Evolutionary conservation across 2,888 invertebrate species (phyloP).

Genomic region (Junonia oenone): DNA sequence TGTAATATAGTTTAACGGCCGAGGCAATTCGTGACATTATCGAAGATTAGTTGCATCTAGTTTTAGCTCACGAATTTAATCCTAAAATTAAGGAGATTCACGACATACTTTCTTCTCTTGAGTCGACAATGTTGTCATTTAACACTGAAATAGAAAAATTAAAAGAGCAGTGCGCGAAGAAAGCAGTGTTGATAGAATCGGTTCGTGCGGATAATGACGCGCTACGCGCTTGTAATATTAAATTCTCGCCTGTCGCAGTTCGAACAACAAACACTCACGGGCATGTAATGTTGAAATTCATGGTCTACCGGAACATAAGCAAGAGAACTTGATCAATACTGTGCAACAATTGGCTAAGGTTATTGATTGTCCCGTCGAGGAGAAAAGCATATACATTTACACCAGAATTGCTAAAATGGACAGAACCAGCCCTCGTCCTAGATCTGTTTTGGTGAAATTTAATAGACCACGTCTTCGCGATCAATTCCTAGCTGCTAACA

Average conservation of each 20-base stretch:
- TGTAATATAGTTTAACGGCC: neutral
- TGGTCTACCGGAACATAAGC: neutral
- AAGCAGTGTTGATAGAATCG: too few relatives aligned
- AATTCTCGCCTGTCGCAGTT: neutral
- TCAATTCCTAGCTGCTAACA: neutral
- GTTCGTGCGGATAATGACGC: neutral
- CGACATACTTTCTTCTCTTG: neutral
- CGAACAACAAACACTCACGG: neutral
- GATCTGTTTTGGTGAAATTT: neutral
- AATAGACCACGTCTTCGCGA: neutral
- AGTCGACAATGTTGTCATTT: neutral
- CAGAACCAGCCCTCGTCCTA: neutral
- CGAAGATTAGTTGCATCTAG: neutral
- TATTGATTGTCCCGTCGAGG: neutral
- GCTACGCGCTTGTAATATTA: neutral
- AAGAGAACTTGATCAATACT: neutral
- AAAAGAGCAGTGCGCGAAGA: too few relatives aligned
- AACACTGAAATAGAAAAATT: neutral
- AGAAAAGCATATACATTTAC: neutral
- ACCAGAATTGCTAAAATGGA: neutral
- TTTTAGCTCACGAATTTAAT: neutral
- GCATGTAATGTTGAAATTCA: neutral
- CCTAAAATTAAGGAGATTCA: neutral
- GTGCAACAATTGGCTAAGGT: neutral
- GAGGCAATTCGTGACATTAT: neutral